Base-by-base conservation (phyloP, 2,797 vertebrate genomes). In the Amniataba percoides region DNA sequence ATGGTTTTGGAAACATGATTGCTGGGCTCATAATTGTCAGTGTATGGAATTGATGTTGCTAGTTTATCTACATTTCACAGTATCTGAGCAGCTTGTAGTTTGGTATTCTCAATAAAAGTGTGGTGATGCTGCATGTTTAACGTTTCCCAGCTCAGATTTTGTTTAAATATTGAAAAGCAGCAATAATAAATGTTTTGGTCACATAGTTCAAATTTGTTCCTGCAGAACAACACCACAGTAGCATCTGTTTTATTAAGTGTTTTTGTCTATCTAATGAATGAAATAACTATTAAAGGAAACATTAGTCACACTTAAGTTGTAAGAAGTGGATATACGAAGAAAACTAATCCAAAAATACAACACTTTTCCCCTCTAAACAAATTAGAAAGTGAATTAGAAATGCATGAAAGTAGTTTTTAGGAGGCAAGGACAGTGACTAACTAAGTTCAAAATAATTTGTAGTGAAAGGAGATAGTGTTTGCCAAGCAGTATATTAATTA, bases 401-500 rank as follows among this genome's bases (percentile, higher is more conserved):
- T 36, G 10, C 11, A 43, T 43, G 42, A 31, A 73, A 69, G 18
- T 51, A 5, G 9, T 10, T 57, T 61, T 65, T 13, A 16, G 42
- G 27, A 60, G 25, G n/a, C 5, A 6, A 55, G 9, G 5, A 63
- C 53, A 45, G n/a, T 34, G 14, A 15, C 53, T 11, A 56, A 34
- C 12, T 25, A 36, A 31, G 18, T 40, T 58, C 13, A 19, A 10
- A 11, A 51, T 16, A 2, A 58, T 13, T 63, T 46, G 64, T n/a
- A 49, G 52, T 40, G 56, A 68, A 39, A 55, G 62, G 16, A 45
- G 39, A 46, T 58, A 51, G 1, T 10, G 61, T 49, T 58, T 49
- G 45, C 45, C 9, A 21, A 2, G 62, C 64, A 74, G 65, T 74
- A 85, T 83, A 84, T 80, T 73, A 80, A 83, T 86, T 71, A 51